Evolutionary conservation across 2,797 vertebrate genomes (phyloP).

Genomic region (Bradypodion ventrale): DNA sequence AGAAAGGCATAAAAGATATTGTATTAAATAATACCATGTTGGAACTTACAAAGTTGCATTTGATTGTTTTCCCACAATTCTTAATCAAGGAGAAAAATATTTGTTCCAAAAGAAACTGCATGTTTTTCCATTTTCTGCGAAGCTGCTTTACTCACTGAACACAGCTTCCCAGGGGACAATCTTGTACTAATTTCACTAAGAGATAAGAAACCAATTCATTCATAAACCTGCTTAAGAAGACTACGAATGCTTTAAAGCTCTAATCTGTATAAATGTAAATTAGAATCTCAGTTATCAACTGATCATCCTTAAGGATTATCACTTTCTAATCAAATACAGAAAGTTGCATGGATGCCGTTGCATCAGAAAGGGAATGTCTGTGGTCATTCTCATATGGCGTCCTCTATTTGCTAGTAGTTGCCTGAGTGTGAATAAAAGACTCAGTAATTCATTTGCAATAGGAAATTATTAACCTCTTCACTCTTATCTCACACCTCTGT

Average conservation of each 20-base stretch:
- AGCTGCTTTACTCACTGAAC: not conserved
- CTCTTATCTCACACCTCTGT: not conserved
- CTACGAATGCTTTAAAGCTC: not conserved
- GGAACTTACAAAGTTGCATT: too few relatives aligned
- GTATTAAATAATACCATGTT: not conserved
- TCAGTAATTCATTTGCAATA: not conserved
- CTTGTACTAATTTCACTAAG: not conserved
- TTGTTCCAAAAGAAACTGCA: not conserved
- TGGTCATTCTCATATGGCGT: not conserved
- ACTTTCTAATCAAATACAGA: not conserved
- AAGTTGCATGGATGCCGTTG: not conserved
- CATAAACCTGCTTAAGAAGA: not conserved
- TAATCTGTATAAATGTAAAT: conserved; percentile 5
- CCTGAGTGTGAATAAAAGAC: not conserved
- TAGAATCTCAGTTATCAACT: not conserved
- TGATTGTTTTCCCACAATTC: not conserved
- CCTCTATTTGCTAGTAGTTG: not conserved
- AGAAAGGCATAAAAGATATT: not conserved
- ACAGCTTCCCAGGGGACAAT: not conserved
- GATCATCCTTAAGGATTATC: conserved; percentile 8
- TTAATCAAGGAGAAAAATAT: not conserved
- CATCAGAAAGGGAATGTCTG: not conserved
- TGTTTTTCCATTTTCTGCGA: not conserved
- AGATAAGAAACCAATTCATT: not conserved
- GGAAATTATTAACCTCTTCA: not conserved